These are phyloP conservation scores for Xyliphius kryptos DNA, from an alignment of 2,113 vertebrate genomes.

Conservation along the genomic window DNA sequence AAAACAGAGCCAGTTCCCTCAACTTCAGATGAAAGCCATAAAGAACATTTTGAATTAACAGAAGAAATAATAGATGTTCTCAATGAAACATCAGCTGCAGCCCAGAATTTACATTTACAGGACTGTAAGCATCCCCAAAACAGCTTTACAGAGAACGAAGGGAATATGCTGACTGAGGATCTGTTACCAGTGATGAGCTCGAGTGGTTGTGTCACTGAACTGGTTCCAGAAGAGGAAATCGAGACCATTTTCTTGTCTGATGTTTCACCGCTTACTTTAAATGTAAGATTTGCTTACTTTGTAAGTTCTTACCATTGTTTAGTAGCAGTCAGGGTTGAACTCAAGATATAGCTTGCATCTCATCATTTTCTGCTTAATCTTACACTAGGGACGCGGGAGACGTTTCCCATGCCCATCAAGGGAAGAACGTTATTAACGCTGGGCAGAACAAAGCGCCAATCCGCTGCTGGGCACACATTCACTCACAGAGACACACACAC, in stretches of 20 bases:
- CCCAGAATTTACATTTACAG: background rate
- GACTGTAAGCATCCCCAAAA: background rate
- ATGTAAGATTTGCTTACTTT: background rate
- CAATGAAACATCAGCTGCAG: background rate
- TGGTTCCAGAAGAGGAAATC: slow-evolving; percentile 14
- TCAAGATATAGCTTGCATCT: background rate
- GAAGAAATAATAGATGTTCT: background rate
- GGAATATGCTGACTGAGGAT: background rate
- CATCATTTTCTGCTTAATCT: too few species aligned
- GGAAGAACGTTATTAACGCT: too few species aligned
- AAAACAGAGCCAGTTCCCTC: background rate
- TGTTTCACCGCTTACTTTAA: background rate
- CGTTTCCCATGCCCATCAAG: too few species aligned
- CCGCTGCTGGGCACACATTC: too few species aligned
- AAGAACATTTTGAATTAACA: background rate
- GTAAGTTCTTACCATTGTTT: background rate
- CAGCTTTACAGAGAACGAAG: background rate
- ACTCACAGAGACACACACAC: too few species aligned
- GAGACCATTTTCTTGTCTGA: background rate
- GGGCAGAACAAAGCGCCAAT: too few species aligned
- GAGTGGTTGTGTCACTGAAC: slow-evolving; percentile 31
- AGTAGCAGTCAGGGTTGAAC: background rate
- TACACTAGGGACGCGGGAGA: too few species aligned
- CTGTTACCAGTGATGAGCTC: background rate
- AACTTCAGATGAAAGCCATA: background rate